phyloP scores from a whole-genome alignment of 2,113 vertebrate genomes.

The Eudyptes chrysolophus region DNA sequence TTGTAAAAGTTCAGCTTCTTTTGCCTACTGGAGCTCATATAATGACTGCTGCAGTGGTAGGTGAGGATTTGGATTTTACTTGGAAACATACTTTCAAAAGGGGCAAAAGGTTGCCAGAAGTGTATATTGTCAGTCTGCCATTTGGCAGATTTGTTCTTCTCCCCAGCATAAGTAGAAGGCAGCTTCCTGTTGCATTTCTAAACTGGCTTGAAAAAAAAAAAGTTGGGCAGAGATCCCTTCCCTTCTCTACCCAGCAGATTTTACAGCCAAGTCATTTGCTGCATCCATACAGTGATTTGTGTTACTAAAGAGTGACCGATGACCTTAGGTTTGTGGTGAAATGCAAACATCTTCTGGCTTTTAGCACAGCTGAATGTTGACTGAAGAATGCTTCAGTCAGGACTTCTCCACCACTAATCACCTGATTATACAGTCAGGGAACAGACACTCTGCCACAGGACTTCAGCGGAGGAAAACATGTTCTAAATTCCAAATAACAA shows the following conservation, averaged over 20 bases:
- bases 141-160: not conserved
- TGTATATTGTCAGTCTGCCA: not conserved
- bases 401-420: not conserved
- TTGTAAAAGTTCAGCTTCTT: not conserved
- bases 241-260: not conserved
- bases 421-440: slow-evolving; percentile 31
- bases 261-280: not conserved
- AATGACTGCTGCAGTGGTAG: not conserved
- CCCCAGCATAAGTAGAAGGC: not conserved
- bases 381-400: slow-evolving; percentile 15
- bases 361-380: not conserved
- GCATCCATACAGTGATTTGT: not conserved
- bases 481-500: slow-evolving; percentile 31
- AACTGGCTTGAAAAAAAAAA: not conserved
- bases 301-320: not conserved
- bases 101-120: not conserved
- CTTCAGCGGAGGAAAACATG: not conserved
- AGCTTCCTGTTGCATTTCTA: not conserved
- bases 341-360: not conserved
- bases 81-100: not conserved
- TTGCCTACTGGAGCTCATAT: not conserved
- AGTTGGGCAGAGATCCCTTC: not conserved
- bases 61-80: not conserved
- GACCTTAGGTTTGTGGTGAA: not conserved
- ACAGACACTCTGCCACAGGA: slow-evolving; percentile 1